These are phyloP conservation scores for Trachops cirrhosus DNA, from an alignment of 2,797 vertebrate genomes.

Conservation along the genomic window DNA sequence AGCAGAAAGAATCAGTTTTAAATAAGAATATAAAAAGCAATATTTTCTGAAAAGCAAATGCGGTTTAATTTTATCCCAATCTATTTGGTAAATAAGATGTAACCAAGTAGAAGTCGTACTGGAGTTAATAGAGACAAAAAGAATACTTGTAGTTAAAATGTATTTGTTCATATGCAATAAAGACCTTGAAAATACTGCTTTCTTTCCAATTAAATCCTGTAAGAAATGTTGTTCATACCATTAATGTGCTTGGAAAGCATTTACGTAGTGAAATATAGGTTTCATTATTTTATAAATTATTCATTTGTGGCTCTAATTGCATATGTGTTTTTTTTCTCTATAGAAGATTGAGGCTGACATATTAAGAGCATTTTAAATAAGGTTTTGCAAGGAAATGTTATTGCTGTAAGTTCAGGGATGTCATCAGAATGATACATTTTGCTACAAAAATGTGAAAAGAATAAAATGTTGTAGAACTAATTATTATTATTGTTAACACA, in stretches of 20 bases:
- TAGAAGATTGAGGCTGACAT: background rate
- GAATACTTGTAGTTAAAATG: background rate
- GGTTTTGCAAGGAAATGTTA: background rate
- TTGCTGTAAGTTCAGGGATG: background rate
- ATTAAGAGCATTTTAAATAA: background rate
- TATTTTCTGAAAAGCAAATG: background rate
- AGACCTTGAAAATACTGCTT: background rate
- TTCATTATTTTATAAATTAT: background rate
- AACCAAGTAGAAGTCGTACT: background rate
- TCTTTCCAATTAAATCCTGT: background rate
- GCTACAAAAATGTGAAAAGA: conserved; percentile 16
- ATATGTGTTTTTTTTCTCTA: background rate
- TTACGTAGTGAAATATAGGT: conserved; percentile 8
- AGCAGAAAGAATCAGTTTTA: background rate
- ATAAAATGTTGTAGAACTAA: conserved; percentile 9
- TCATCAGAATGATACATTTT: background rate
- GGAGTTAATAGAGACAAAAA: background rate
- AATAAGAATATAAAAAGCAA: background rate
- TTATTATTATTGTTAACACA: conserved; percentile 37
- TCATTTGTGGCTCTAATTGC: background rate
- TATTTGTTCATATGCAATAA: background rate
- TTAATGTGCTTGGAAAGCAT: background rate
- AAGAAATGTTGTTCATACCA: background rate
- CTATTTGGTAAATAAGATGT: background rate
- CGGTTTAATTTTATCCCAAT: background rate